phyloP scores from a whole-genome alignment of 2,888 invertebrate species.

The Melanchra persicariae region DNA sequence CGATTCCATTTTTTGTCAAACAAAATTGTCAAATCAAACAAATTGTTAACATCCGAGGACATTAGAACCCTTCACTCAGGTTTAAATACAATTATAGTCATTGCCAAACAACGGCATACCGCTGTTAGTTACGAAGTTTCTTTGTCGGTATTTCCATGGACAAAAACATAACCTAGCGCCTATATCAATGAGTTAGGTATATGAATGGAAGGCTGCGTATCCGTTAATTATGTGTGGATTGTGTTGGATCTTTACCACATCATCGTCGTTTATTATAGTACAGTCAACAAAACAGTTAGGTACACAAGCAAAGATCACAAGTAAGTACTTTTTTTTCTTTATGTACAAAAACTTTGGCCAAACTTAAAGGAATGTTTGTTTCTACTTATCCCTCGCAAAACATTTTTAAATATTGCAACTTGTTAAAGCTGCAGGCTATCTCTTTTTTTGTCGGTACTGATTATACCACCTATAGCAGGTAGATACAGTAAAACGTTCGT shows the following conservation, averaged over 20 bases:
- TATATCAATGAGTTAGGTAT: slow-evolving; percentile 28
- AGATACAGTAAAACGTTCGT: slow-evolving; percentile 20
- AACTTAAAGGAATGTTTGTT: no score
- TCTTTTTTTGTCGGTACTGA: background rate
- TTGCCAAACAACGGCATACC: slow-evolving; percentile 51
- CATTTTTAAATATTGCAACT: background rate
- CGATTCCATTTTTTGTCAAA: slow-evolving; percentile 22
- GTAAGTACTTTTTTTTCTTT: background rate
- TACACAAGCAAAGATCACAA: background rate
- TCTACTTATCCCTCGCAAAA: background rate
- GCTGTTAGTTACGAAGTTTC: slow-evolving; percentile 26
- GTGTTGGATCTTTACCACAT: slow-evolving; percentile 22
- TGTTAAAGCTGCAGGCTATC: background rate
- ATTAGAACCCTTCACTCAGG: slow-evolving; percentile 65
- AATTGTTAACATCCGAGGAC: slow-evolving; percentile 64
- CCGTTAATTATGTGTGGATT: slow-evolving; percentile 46
- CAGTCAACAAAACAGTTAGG: background rate
- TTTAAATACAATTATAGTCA: slow-evolving; percentile 55
- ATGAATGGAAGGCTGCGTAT: slow-evolving; percentile 40
- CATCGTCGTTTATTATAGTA: slow-evolving; percentile 6
- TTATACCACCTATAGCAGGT: slow-evolving; percentile 3
- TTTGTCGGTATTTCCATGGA: slow-evolving; percentile 39
- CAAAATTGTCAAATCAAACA: slow-evolving; percentile 58
- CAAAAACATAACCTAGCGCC: slow-evolving; percentile 42
- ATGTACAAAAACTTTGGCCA: no score